Evolutionary conservation across 2,113 vertebrate species (phyloP).

Genomic region (Etheostoma cragini): DNA sequence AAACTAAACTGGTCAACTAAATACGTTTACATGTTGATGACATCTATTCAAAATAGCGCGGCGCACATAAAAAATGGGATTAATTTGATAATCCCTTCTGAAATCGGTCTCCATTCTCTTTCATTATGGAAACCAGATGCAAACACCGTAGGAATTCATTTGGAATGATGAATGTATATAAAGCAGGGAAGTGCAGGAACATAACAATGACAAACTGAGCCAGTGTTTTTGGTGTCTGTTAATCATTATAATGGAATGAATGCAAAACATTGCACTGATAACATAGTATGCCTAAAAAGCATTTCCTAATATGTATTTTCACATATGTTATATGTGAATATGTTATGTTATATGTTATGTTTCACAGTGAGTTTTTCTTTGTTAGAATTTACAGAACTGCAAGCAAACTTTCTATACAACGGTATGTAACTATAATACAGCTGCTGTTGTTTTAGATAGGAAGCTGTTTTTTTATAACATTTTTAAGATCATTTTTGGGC

Average conservation of each 20-base stretch:
- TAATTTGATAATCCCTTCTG: conserved; percentile 41
- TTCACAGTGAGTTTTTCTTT: not conserved
- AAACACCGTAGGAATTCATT: conserved; percentile 42
- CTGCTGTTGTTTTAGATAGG: conserved; percentile 6
- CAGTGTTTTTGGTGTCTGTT: conserved; percentile 8
- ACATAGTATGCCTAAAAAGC: conserved; percentile 5
- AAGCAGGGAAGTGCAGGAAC: conserved; percentile 37
- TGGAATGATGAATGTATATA: conserved; percentile 39
- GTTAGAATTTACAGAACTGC: not conserved
- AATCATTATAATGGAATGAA: conserved; percentile 16
- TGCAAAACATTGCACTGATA: not conserved
- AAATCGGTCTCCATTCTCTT: conserved; percentile 16
- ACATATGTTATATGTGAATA: not conserved
- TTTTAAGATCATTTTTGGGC: no score
- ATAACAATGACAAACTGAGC: conserved; percentile 11
- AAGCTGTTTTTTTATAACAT: not conserved
- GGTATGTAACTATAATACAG: not conserved
- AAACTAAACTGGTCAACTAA: not conserved
- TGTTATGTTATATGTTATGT: no score
- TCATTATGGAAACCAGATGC: conserved; percentile 62
- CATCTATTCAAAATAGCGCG: not conserved
- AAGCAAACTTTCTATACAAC: not conserved
- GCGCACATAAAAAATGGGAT: conserved; percentile 17
- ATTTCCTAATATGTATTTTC: not conserved
- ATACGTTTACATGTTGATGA: not conserved